These are phyloP conservation scores for Trichacis sp. DNA, from an alignment of 2,888 invertebrate species.

Conservation along the genomic window DNA sequence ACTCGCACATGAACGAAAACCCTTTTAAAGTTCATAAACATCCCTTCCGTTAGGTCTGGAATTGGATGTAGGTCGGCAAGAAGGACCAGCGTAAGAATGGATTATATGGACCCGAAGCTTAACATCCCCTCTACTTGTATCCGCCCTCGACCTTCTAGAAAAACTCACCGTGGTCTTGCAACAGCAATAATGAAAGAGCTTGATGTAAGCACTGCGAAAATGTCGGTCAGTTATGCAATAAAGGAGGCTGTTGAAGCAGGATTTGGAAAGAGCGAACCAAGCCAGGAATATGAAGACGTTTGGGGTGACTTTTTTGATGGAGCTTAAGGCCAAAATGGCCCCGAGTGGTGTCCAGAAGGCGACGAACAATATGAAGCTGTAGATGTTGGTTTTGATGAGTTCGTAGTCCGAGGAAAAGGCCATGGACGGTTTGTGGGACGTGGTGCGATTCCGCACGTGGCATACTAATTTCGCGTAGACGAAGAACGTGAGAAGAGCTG, in stretches of 20 bases:
- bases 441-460: conserved; percentile 71
- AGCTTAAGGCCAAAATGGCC: conserved; percentile 71
- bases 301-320: conserved; percentile 70
- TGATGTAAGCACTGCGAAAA: conserved; percentile 79
- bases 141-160: conserved; percentile 73
- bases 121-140: conserved; percentile 73
- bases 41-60: conserved; percentile 71
- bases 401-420: conserved; percentile 76
- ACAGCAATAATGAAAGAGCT: conserved; percentile 83
- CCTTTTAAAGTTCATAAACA: conserved; percentile 71
- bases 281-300: conserved; percentile 76
- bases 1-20: neutral
- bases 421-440: conserved; percentile 74
- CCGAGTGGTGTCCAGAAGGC: conserved; percentile 79
- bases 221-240: conserved; percentile 77
- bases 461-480: conserved; percentile 71
- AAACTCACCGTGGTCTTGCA: conserved; percentile 82
- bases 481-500: conserved; percentile 72
- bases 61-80: conserved; percentile 60
- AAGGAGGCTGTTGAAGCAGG: conserved; percentile 76
- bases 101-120: conserved; percentile 78
- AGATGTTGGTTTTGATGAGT: conserved; percentile 75
- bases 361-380: conserved; percentile 75
- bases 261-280: conserved; percentile 79
- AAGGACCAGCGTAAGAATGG: conserved; percentile 75